Percentiles rank a stretch among this genome's conserved stretches.
phyloP scores from a whole-genome alignment of 2,113 vertebrate genomes.

The Carassius gibelio region DNA sequence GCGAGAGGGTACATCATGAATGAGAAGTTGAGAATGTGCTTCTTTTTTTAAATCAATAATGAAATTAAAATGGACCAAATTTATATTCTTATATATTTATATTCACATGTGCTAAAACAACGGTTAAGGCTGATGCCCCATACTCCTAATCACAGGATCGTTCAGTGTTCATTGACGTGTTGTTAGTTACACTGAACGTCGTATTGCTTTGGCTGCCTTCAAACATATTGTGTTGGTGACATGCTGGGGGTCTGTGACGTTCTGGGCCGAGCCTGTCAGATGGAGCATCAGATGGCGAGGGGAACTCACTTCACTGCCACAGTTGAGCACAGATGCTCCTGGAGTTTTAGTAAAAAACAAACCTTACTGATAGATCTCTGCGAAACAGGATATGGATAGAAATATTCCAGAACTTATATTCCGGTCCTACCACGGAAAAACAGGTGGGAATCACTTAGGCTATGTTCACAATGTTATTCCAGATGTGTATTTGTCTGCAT shows the following conservation, averaged over 20 bases:
- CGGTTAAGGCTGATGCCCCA: neutral
- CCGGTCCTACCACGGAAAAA: neutral
- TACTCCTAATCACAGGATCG: neutral
- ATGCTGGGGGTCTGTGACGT: neutral
- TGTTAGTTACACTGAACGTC: neutral
- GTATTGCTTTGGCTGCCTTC: neutral
- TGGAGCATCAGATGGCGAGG: constrained; percentile 38
- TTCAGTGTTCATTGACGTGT: neutral
- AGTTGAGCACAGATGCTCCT: neutral
- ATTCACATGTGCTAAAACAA: neutral
- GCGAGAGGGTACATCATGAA: neutral
- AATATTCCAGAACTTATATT: neutral
- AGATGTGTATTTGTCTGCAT: neutral
- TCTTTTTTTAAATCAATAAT: neutral
- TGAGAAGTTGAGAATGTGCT: neutral
- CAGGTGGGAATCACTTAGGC: neutral
- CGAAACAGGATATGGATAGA: neutral
- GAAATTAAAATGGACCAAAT: neutral
- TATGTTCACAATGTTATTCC: neutral
- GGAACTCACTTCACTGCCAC: neutral
- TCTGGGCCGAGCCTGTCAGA: constrained; percentile 24
- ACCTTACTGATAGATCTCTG: neutral
- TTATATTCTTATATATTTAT: neutral
- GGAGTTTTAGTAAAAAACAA: constrained; percentile 7
- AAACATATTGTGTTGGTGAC: constrained; percentile 38